These are phyloP conservation scores for Coboldia fuscipes DNA, from an alignment of 1,140 invertebrate genomes.

Conservation along the genomic window DNA sequence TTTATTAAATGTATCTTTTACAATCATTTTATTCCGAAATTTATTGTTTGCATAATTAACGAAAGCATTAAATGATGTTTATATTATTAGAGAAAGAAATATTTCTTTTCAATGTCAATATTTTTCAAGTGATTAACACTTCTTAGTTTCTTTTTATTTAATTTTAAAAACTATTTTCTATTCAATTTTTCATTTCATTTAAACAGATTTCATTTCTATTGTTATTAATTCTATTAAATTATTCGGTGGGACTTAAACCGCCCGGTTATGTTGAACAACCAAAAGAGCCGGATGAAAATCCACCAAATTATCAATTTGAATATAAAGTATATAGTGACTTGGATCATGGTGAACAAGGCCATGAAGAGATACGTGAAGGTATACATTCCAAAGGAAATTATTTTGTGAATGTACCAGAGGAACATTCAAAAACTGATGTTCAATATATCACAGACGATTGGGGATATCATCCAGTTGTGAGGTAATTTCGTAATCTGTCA, in stretches of 20 bases:
- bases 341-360: constrained; percentile 26
- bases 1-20: too few species aligned
- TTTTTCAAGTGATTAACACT: too few species aligned
- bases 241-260: constrained; percentile 5
- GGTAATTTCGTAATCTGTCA: constrained; percentile 22
- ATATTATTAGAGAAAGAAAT: too few species aligned
- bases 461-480: constrained; percentile 36
- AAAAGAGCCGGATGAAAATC: constrained; percentile 10
- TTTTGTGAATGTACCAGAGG: constrained; percentile 21
- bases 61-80: too few species aligned
- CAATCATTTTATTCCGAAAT: too few species aligned
- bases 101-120: too few species aligned
- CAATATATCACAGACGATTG: constrained; percentile 34
- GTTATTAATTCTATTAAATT: neutral
- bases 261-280: constrained; percentile 10
- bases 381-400: constrained; percentile 28
- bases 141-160: too few species aligned
- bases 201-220: neutral
- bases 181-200: neutral
- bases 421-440: constrained; percentile 23
- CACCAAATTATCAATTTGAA: constrained; percentile 26
- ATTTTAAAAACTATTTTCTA: too few species aligned
- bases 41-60: too few species aligned
- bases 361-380: constrained; percentile 27
- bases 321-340: constrained; percentile 24